Conservation (phyloP, 2,113 vertebrate genomes). For the Hippopotamus amphibius region DNA sequence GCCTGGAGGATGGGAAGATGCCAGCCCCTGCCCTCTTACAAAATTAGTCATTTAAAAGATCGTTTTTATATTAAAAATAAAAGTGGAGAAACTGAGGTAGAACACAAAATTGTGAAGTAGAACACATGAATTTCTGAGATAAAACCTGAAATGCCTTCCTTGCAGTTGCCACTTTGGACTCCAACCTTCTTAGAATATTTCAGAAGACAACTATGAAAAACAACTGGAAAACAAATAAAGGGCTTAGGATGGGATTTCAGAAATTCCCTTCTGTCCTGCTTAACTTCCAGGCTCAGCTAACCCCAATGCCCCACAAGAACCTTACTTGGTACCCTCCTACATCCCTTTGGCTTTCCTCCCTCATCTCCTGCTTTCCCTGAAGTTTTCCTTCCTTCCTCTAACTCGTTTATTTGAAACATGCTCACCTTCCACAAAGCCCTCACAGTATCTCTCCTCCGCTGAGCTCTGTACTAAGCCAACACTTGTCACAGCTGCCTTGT, state of each 20-base stretch:
- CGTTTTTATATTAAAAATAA: slow-evolving; percentile 28
- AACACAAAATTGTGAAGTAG: not conserved
- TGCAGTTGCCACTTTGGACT: not conserved
- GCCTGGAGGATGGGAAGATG: not conserved
- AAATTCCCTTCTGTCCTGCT: not conserved
- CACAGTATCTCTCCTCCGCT: not conserved
- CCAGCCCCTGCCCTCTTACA: not conserved
- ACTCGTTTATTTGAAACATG: not conserved
- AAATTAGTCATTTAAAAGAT: not conserved
- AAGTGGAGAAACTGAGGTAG: not conserved
- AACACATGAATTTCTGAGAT: slow-evolving; percentile 14
- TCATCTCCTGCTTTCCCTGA: not conserved
- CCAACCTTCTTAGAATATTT: slow-evolving; percentile 1
- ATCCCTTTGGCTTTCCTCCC: too few species aligned
- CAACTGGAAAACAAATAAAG: slow-evolving; percentile 31
- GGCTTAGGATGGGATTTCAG: slow-evolving; percentile 48
- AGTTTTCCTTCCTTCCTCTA: not conserved
- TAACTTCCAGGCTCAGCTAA: not conserved
- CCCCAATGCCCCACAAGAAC: not conserved
- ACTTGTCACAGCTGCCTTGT: not conserved
- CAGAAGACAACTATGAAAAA: slow-evolving; percentile 14
- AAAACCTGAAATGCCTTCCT: not conserved
- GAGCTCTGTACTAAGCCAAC: not conserved
- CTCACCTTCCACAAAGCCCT: not conserved
- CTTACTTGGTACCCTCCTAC: not conserved